phyloP scores from a whole-genome alignment of 37 sponge, comb jelly and placozoan species.

The Ianthella basta region DNA sequence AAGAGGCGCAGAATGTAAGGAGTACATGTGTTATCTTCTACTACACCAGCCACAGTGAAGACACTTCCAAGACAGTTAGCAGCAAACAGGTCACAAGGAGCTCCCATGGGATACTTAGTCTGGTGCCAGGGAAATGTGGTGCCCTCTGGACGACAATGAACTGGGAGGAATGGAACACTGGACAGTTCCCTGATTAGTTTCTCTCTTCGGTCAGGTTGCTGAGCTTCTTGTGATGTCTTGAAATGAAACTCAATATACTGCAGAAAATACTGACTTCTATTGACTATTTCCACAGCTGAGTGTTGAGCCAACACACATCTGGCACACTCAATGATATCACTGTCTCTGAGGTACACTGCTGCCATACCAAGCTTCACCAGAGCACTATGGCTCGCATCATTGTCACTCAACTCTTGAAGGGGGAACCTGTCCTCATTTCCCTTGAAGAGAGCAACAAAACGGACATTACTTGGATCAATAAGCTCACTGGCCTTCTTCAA shows the following conservation, averaged over 20 bases:
- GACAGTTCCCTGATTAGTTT: background rate
- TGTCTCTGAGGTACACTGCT: constrained; percentile 17
- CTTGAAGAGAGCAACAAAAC: constrained; percentile 30
- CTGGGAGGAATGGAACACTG: constrained; percentile 44
- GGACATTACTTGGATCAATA: constrained; percentile 34
- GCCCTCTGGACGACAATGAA: constrained; percentile 3
- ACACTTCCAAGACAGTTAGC: background rate
- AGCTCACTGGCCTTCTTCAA: constrained; percentile 16
- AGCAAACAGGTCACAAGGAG: constrained; percentile 27
- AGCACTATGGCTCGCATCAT: background rate
- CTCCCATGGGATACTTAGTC: background rate
- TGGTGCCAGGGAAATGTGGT: constrained; percentile 42
- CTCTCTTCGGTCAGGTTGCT: background rate
- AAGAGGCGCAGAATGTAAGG: background rate
- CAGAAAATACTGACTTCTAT: background rate
- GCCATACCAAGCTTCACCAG: constrained; percentile 47
- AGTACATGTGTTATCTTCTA: background rate
- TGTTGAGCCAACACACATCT: background rate
- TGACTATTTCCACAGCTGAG: no score
- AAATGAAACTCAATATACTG: background rate
- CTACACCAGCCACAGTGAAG: constrained; percentile 27
- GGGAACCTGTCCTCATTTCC: constrained; percentile 58
- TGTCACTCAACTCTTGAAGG: constrained; percentile 12
- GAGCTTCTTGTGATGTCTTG: background rate
- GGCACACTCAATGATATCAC: constrained; percentile 17